A percentile compares a stretch with the other conserved stretches of the same genome.
These are phyloP conservation scores for Drosophila buzzatii DNA, from an alignment of 2,888 invertebrate species.

Conservation along the genomic window DNA sequence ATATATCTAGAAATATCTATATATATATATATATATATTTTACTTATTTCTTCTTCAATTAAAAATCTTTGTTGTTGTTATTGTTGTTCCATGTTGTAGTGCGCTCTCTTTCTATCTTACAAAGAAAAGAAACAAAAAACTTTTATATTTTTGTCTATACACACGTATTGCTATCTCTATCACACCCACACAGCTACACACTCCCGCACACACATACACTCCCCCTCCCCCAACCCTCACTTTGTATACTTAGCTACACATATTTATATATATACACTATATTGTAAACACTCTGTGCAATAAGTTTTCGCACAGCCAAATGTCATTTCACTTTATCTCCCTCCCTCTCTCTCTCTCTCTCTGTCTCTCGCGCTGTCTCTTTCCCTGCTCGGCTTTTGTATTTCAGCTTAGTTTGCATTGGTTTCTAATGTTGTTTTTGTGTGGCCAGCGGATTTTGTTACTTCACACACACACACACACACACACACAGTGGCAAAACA, in stretches of 20 bases:
- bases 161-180: constrained; percentile 40
- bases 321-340: constrained; percentile 21
- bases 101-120: constrained; percentile 22
- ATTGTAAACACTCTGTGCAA: constrained; percentile 48
- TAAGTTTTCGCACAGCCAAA: constrained; percentile 60
- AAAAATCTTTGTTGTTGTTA: constrained; percentile 39
- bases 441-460: constrained; percentile 38
- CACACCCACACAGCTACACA: constrained; percentile 6
- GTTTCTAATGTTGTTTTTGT: constrained; percentile 45
- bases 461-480: constrained; percentile 33
- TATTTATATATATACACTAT: constrained; percentile 15
- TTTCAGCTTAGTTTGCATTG: constrained; percentile 48
- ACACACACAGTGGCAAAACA: constrained; percentile 22
- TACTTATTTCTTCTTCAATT: constrained; percentile 26
- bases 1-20: constrained; percentile 33
- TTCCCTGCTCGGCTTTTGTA: constrained; percentile 22
- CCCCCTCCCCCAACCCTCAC: constrained; percentile 7
- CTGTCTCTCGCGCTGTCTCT: neutral
- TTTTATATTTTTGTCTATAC: constrained; percentile 37
- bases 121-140: constrained; percentile 14
- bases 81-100: constrained; percentile 52
- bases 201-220: neutral
- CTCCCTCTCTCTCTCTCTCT: neutral
- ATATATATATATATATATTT: constrained; percentile 22
- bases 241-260: constrained; percentile 14